Evolutionary conservation across 2,113 vertebrate genomes (phyloP).

Genomic region (Maccullochella peelii): DNA sequence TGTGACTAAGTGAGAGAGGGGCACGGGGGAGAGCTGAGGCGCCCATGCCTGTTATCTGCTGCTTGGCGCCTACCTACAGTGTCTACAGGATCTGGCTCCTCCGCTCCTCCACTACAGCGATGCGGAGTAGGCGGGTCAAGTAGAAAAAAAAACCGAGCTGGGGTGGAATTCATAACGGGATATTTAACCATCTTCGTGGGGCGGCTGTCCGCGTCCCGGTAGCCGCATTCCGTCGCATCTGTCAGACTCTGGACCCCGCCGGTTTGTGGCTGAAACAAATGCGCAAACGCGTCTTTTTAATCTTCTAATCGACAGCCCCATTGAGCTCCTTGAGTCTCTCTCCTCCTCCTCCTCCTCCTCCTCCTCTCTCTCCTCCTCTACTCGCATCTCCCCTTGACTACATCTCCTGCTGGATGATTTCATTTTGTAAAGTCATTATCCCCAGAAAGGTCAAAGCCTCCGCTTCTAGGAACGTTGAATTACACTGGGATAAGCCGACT

Average conservation of each 20-base stretch:
- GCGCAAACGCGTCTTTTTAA: constrained; percentile 63
- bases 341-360: constrained; percentile 41
- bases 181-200: constrained; percentile 59
- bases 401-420: constrained; percentile 75
- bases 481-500: constrained; percentile 66
- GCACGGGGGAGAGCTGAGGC: constrained; percentile 58
- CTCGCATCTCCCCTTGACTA: constrained; percentile 59
- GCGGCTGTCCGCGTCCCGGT: constrained; percentile 34
- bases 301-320: constrained; percentile 56
- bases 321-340: constrained; percentile 48
- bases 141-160: constrained; percentile 18
- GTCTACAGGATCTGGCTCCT: constrained; percentile 58
- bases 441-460: constrained; percentile 67
- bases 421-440: constrained; percentile 78
- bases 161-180: constrained; percentile 74
- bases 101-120: constrained; percentile 57
- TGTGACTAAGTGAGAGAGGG: constrained; percentile 81
- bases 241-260: constrained; percentile 33
- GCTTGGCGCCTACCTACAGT: constrained; percentile 62
- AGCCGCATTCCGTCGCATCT: constrained; percentile 72
- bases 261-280: constrained; percentile 32
- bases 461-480: constrained; percentile 66
- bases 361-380: constrained; percentile 5
- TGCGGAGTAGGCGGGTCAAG: constrained; percentile 81
- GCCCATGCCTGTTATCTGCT: constrained; percentile 54